Evolutionary conservation across 1,140 invertebrate species (phyloP), one percentile per base, ranked within the genome.

Genomic region (Sweltsa coloradensis): DNA sequence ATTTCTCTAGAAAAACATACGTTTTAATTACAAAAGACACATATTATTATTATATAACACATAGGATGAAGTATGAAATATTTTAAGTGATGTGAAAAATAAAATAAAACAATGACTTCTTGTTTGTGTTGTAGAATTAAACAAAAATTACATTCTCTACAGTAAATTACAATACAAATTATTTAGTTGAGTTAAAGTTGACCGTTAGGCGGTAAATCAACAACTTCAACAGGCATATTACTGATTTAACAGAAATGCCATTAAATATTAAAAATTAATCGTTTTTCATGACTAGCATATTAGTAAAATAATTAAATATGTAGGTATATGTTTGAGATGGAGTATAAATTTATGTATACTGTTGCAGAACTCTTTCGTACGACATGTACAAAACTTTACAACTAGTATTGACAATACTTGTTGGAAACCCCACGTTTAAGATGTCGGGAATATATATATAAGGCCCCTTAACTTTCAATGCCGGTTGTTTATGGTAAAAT

Each of bases 21-120:
- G 19, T 23, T 45, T 45, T 45, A 45, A 45, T 45, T 45, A 45
- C 43, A 45, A 45, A 45, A 45, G 43, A 45, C 43, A 45, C 22
- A 11, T 31, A 45, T n/a, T n/a, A n/a, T n/a, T n/a, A n/a, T n/a
- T n/a, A n/a, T n/a, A n/a, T n/a, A n/a, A 45, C 27, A 45, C 34
- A 45, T 31, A 45, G 13, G 29, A 45, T 16, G 31, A 31, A 34
- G 29, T 45, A 31, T 45, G n/a, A n/a, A 45, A 34, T 36, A 45
- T 34, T 9, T 31, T 14, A 45, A 19, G 43, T 45, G 43, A 45
- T 42, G 40, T 42, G 14, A 26, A 42, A n/a, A 42, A 31, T 14
- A 27, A 27, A 45, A 6, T 3, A 22, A 9, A 45, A 25, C n/a
- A 43, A 45, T 22, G 34, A 34, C 18, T 34, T n/a, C 19, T 5